phyloP scores from a whole-genome alignment of 35 echinoderm and acorn worm genomes.

The Ophiothrix spiculata region DNA sequence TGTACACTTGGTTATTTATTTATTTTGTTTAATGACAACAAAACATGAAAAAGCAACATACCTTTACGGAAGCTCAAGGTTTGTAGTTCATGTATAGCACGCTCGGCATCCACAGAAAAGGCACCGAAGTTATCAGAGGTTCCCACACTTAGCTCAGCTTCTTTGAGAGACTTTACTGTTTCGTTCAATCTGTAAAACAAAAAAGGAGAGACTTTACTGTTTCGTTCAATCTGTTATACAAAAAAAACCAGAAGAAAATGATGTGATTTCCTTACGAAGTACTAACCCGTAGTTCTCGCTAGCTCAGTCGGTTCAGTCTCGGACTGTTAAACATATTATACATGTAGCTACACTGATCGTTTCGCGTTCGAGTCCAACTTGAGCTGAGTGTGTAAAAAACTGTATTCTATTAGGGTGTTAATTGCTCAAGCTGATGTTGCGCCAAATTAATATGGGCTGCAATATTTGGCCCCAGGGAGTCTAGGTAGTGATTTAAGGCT shows the following conservation, averaged over 20 bases:
- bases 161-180: constrained; percentile 59
- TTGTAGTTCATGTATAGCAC: constrained; percentile 37
- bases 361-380: too few relatives aligned
- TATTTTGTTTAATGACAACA: too few relatives aligned
- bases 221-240: not conserved
- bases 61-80: constrained; percentile 55
- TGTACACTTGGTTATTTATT: too few relatives aligned
- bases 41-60: constrained; percentile 18
- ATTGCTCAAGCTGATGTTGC: too few relatives aligned
- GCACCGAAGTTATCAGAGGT: constrained; percentile 30
- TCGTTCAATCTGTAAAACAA: constrained; percentile 44
- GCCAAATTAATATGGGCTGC: too few relatives aligned
- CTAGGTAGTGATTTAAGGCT: too few relatives aligned
- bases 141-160: constrained; percentile 29
- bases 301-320: not conserved
- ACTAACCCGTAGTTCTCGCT: not conserved
- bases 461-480: too few relatives aligned
- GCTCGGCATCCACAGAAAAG: constrained; percentile 35
- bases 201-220: not conserved
- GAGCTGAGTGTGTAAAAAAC: too few relatives aligned
- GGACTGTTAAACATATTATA: not conserved
- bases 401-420: too few relatives aligned
- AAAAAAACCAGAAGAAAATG: not conserved
- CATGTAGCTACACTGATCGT: not conserved
- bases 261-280: too few relatives aligned